Conservation (phyloP, 2,888 invertebrate genomes). For the Tortricodes alternella region DNA sequence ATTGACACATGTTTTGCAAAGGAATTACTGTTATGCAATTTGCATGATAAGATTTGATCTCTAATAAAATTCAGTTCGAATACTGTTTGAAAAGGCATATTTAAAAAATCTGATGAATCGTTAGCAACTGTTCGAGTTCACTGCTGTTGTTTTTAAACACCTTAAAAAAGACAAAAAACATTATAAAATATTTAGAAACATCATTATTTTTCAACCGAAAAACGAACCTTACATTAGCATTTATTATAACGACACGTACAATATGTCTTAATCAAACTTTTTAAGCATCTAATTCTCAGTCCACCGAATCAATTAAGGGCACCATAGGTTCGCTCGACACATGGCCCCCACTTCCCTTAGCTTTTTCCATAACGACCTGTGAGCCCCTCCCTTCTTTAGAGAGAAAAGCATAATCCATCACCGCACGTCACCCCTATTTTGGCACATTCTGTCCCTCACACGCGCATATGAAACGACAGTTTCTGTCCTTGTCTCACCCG, state of each 20-base stretch:
- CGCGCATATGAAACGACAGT: constrained; percentile 58
- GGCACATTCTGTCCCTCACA: constrained; percentile 72
- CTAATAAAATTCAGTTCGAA: not conserved
- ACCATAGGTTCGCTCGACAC: constrained; percentile 82
- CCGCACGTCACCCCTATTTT: constrained; percentile 84
- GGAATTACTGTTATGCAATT: not conserved
- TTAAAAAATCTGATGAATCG: not conserved
- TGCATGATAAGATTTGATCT: not conserved
- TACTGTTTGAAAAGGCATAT: not conserved
- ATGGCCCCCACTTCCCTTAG: constrained; percentile 83
- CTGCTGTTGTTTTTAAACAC: constrained; percentile 1
- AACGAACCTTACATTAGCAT: constrained; percentile 21
- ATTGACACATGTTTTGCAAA: not conserved
- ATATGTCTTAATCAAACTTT: constrained; percentile 42
- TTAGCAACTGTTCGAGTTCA: not conserved
- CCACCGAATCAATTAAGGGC: constrained; percentile 77
- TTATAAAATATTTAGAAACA: constrained; percentile 15
- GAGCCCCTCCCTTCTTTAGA: constrained; percentile 84
- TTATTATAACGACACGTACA: constrained; percentile 20
- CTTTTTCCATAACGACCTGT: constrained; percentile 84
- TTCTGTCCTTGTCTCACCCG: constrained; percentile 67
- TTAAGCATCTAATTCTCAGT: constrained; percentile 51
- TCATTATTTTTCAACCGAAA: constrained; percentile 15
- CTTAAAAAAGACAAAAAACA: constrained; percentile 13
- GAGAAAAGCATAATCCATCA: constrained; percentile 85